Evolutionary conservation across 2,113 vertebrate species (phyloP).

Genomic region (Ciconia maguari): DNA sequence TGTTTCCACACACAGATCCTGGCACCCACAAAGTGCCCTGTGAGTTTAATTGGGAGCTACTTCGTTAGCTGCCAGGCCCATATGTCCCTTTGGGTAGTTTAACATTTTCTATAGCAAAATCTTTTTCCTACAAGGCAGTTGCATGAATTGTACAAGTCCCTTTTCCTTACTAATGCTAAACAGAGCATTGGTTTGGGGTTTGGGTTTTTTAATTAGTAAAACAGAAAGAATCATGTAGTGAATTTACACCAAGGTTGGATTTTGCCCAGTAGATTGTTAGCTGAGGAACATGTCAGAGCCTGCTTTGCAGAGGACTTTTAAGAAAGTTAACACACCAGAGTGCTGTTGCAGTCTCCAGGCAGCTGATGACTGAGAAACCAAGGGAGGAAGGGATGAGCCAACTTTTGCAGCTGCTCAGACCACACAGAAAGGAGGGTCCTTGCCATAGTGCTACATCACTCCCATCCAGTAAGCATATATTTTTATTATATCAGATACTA

Average conservation of each 20-base stretch:
- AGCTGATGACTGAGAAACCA: background rate
- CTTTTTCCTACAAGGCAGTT: background rate
- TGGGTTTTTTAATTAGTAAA: background rate
- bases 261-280: background rate
- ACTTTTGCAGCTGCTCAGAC: background rate
- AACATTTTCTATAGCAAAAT: background rate
- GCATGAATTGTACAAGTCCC: background rate
- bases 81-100: background rate
- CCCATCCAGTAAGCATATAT: slow-evolving; percentile 11
- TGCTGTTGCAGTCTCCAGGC: background rate
- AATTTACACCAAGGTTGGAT: background rate
- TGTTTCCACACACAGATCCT: background rate
- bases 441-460: background rate
- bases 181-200: background rate
- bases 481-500: slow-evolving; percentile 44
- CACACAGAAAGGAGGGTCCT: background rate
- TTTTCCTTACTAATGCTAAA: background rate
- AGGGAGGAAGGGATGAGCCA: background rate
- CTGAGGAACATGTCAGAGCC: background rate
- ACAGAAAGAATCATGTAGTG: background rate
- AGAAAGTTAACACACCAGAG: background rate
- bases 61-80: background rate
- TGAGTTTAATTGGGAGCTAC: background rate
- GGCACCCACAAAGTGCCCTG: background rate
- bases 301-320: background rate